A percentile compares a stretch with the other conserved stretches of the same genome.
Evolutionary conservation across 2,888 invertebrate genomes (phyloP).

Genomic region (Sphecodes monilicornis): DNA sequence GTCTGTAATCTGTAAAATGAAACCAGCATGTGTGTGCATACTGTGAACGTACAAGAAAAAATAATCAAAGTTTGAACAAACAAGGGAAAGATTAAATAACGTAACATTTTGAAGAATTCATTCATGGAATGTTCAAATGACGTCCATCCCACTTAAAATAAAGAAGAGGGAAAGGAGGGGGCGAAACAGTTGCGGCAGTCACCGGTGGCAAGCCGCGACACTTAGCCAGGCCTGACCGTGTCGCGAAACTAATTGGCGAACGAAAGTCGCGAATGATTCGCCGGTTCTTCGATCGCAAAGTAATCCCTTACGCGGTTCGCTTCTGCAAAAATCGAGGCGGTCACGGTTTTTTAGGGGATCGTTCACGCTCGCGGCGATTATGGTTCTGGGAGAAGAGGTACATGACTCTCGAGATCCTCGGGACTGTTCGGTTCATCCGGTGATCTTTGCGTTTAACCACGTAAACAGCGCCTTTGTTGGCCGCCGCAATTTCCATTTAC

Average conservation of each 20-base stretch:
- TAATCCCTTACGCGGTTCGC: not conserved
- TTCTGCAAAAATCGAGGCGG: not conserved
- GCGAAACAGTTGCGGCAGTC: not conserved
- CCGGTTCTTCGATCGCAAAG: not conserved
- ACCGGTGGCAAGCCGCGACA: not conserved
- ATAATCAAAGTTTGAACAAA: not conserved
- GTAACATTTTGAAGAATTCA: not conserved
- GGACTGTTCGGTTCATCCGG: constrained; percentile 2
- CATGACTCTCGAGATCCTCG: constrained; percentile 44
- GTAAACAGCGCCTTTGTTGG: constrained; percentile 82
- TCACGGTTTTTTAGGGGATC: constrained; percentile 22
- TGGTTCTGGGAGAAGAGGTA: not conserved
- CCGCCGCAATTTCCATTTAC: constrained; percentile 82
- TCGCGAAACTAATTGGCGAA: not conserved
- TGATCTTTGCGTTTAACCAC: constrained; percentile 79
- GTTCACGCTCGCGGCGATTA: constrained; percentile 48
- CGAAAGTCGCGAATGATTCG: constrained; percentile 5
- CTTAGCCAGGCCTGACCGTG: not conserved
- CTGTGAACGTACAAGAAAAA: too few species aligned
- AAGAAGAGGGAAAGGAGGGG: not conserved
- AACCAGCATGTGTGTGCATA: too few species aligned
- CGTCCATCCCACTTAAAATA: not conserved
- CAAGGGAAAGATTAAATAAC: too few species aligned
- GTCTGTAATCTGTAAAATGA: too few species aligned
- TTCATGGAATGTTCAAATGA: not conserved